A percentile compares a stretch with the other conserved stretches of the same genome.
Evolutionary conservation across 2,797 vertebrate species (phyloP).

Genomic region (Hyperoplus immaculatus): DNA sequence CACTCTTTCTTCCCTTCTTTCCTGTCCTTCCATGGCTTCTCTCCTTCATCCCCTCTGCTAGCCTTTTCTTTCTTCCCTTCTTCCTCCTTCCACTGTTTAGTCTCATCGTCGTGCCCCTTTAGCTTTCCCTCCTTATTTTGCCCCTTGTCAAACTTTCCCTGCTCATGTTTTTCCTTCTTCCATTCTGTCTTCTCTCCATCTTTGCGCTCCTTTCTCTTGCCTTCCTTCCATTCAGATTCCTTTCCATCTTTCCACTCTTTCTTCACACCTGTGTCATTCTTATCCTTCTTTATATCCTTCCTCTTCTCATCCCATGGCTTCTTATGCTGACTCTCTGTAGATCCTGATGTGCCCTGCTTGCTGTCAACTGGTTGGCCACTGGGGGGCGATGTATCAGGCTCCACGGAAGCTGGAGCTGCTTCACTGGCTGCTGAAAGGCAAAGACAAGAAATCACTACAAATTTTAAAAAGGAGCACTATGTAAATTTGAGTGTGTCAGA

Average conservation of each 20-base stretch:
- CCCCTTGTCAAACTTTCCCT: conserved; percentile 50
- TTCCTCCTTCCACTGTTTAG: conserved; percentile 60
- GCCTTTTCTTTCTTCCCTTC: conserved; percentile 72
- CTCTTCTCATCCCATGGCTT: conserved; percentile 49
- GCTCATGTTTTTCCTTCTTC: conserved; percentile 52
- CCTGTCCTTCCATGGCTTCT: conserved; percentile 61
- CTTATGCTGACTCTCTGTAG: conserved; percentile 18
- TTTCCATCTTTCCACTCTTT: conserved; percentile 55
- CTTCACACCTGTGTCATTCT: conserved; percentile 36
- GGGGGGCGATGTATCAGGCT: conserved; percentile 57
- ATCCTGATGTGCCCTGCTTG: conserved; percentile 31
- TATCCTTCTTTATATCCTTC: conserved; percentile 55
- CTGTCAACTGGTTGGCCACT: conserved; percentile 68
- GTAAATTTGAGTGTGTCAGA: no score
- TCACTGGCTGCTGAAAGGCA: conserved; percentile 51
- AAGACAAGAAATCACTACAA: conserved; percentile 27
- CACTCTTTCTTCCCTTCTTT: conserved; percentile 54
- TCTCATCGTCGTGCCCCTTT: conserved; percentile 43
- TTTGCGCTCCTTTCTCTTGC: conserved; percentile 52
- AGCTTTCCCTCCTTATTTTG: conserved; percentile 50
- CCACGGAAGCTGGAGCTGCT: conserved; percentile 18
- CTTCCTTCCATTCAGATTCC: conserved; percentile 46
- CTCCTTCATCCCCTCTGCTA: conserved; percentile 62
- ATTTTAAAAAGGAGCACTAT: no score
- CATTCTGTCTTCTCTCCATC: conserved; percentile 58